phyloP scores from a whole-genome alignment of 2,797 vertebrate genomes.

The Odontamblyopus rebecca region DNA sequence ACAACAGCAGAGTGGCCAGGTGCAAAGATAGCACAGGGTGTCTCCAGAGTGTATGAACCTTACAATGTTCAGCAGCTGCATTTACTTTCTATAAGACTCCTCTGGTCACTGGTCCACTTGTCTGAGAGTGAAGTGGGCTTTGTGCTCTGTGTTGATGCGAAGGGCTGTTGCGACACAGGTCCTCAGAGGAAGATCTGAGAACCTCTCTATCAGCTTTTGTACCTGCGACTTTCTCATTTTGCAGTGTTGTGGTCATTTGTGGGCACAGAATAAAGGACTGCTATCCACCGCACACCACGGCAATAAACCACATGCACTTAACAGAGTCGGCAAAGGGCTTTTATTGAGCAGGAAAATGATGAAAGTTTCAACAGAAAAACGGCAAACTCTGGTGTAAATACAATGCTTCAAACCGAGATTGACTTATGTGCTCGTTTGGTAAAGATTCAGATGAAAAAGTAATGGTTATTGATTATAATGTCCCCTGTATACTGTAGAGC shows the following conservation, averaged over 20 bases:
- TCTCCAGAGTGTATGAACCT: neutral
- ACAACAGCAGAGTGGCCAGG: too few species aligned
- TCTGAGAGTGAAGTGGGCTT: conserved; percentile 29
- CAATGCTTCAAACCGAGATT: conserved; percentile 27
- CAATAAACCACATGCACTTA: conserved; percentile 4
- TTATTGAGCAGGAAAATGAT: conserved; percentile 9
- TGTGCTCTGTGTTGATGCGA: conserved; percentile 41
- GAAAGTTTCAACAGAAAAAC: conserved; percentile 9
- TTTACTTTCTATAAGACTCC: neutral
- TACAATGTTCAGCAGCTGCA: neutral
- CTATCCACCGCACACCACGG: neutral
- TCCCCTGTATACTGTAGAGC: neutral
- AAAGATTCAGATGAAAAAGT: conserved; percentile 40
- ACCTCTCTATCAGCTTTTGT: conserved; percentile 31
- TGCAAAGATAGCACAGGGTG: neutral
- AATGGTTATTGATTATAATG: neutral
- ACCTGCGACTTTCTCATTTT: conserved; percentile 19
- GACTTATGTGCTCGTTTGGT: conserved; percentile 22
- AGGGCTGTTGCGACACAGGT: conserved; percentile 36
- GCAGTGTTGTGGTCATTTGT: conserved; percentile 17
- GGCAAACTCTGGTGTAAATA: conserved; percentile 1
- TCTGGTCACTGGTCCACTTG: conserved; percentile 9
- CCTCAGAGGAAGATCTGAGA: conserved; percentile 41
- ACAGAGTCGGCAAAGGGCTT: neutral
- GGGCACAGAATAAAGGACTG: conserved; percentile 27